These are phyloP conservation scores for Athripsodes cinereus DNA, from an alignment of 2,888 invertebrate species.

Conservation along the genomic window DNA sequence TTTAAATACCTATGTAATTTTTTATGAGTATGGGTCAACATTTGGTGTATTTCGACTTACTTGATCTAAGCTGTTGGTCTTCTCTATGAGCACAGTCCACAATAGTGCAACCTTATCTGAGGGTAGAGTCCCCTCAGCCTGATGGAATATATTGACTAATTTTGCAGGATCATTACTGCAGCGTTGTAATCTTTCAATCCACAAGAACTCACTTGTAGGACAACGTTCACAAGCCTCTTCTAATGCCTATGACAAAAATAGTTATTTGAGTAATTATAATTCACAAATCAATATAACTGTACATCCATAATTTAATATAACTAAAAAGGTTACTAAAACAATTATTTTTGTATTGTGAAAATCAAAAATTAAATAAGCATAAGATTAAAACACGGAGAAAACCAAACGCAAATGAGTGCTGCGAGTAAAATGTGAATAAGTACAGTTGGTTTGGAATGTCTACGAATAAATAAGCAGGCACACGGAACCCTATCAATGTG, in stretches of 20 bases:
- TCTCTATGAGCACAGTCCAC: slow-evolving; percentile 22
- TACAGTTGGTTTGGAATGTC: no score
- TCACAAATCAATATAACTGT: no score
- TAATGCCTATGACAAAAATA: slow-evolving; percentile 17
- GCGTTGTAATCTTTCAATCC: slow-evolving; percentile 23
- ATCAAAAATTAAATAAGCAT: neutral
- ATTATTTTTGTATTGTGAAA: neutral
- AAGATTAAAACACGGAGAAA: neutral
- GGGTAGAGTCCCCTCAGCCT: slow-evolving; percentile 17
- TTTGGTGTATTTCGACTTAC: no score
- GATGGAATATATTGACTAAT: slow-evolving; percentile 20
- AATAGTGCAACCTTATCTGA: slow-evolving; percentile 15
- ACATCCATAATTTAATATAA: no score
- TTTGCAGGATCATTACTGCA: slow-evolving; percentile 7
- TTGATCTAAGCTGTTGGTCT: slow-evolving; percentile 16
- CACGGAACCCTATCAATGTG: no score
- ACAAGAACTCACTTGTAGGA: slow-evolving; percentile 23
- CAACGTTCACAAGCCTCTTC: slow-evolving; percentile 22
- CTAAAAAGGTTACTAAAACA: neutral
- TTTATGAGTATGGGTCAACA: no score
- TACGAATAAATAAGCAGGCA: no score
- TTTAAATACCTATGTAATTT: no score
- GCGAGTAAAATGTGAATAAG: no score
- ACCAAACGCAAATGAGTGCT: neutral
- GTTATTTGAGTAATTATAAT: no score